Evolutionary conservation across 1,140 invertebrate species (phyloP).

Genomic region (Pogonognathellus flavescens): DNA sequence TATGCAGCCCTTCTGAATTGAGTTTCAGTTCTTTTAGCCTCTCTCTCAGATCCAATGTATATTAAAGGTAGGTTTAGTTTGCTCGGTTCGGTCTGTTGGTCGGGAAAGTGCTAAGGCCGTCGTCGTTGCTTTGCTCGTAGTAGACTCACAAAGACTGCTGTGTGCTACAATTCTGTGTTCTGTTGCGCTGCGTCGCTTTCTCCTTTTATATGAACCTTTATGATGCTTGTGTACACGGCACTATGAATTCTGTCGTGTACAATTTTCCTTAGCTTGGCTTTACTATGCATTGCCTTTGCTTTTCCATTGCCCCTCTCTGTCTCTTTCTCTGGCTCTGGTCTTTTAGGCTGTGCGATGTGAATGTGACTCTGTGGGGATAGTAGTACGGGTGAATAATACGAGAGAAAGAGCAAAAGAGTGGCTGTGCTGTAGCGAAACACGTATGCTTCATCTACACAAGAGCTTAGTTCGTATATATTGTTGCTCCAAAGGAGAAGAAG

Average conservation of each 20-base stretch:
- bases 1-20: slow-evolving; percentile 21
- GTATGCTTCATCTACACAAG: background rate
- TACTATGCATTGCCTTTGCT: background rate
- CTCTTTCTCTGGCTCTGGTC: background rate
- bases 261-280: background rate
- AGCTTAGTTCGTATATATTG: background rate
- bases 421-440: background rate
- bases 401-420: background rate
- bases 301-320: background rate
- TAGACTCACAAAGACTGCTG: background rate
- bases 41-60: background rate
- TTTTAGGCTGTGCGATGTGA: background rate
- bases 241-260: background rate
- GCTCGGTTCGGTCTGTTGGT: slow-evolving; percentile 2
- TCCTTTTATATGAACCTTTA: slow-evolving; percentile 13
- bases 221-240: slow-evolving; percentile 4
- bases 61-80: slow-evolving; percentile 41
- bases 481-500: background rate
- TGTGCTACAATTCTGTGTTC: slow-evolving; percentile 4
- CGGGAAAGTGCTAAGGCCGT: background rate
- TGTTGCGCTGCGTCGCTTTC: slow-evolving; percentile 40
- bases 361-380: background rate
- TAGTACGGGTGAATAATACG: too few species aligned
- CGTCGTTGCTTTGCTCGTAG: background rate
- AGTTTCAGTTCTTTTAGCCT: background rate